A percentile compares a stretch with the other conserved stretches of the same genome.
Conservation (phyloP, 2,888 invertebrate genomes). For the Conomelus anceps region DNA sequence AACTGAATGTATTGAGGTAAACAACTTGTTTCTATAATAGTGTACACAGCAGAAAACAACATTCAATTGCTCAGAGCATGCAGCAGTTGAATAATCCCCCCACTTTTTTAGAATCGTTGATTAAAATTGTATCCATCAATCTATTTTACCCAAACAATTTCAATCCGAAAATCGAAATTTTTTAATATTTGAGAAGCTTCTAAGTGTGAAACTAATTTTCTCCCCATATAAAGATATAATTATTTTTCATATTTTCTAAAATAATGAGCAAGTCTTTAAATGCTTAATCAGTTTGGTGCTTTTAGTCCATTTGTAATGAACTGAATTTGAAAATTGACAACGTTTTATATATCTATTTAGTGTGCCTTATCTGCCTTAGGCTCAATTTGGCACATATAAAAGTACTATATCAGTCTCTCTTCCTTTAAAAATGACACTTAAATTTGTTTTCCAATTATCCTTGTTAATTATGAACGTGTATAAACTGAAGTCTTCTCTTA, state of each 20-base stretch:
- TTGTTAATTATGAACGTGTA: too few relatives aligned
- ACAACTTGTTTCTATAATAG: background rate
- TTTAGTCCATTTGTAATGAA: background rate
- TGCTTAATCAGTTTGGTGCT: background rate
- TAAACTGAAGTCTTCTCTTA: too few relatives aligned
- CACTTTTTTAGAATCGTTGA: background rate
- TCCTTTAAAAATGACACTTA: background rate
- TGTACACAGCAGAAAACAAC: background rate
- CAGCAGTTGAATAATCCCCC: background rate
- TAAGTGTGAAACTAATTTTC: background rate
- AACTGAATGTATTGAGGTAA: background rate
- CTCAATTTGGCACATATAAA: background rate
- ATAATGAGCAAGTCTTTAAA: background rate
- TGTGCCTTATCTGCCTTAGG: background rate
- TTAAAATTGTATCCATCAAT: background rate
- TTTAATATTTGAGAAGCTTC: background rate
- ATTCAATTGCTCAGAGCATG: background rate
- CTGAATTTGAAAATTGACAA: background rate
- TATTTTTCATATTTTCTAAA: background rate
- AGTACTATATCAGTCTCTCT: background rate
- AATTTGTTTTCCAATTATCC: too few relatives aligned
- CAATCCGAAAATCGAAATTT: background rate
- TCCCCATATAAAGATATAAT: background rate
- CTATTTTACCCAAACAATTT: background rate
- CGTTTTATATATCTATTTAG: background rate